Evolutionary conservation across 2,888 invertebrate genomes (phyloP).

Genomic region (Apantesis nais): DNA sequence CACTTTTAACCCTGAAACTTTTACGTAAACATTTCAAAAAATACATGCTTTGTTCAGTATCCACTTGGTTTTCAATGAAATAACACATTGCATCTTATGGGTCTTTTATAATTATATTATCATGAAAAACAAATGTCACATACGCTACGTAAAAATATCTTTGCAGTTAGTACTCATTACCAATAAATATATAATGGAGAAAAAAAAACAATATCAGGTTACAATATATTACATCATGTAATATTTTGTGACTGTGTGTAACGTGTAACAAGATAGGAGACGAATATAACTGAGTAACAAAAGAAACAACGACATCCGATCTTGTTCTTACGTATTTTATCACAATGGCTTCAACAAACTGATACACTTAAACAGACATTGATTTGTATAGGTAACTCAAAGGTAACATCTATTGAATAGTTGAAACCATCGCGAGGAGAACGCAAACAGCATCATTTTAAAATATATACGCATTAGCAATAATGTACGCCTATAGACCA

Average conservation of each 20-base stretch:
- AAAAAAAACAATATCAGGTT: conserved; percentile 3
- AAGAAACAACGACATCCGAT: conserved; percentile 53
- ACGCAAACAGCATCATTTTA: conserved; percentile 51
- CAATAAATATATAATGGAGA: neutral
- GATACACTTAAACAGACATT: conserved; percentile 25
- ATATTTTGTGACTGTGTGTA: conserved; percentile 65
- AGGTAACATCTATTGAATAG: conserved; percentile 39
- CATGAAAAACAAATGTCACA: conserved; percentile 32
- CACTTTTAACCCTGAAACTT: conserved; percentile 24
- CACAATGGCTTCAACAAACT: conserved; percentile 68
- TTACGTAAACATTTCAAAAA: conserved; percentile 18
- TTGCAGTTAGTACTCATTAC: neutral
- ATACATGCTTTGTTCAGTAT: conserved; percentile 12
- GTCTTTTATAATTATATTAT: neutral
- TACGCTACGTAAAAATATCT: conserved; percentile 34
- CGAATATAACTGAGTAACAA: conserved; percentile 41
- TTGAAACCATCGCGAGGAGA: conserved; percentile 64
- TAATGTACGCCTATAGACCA: conserved; percentile 72
- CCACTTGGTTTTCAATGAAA: neutral
- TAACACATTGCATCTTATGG: neutral
- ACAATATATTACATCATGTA: conserved; percentile 21
- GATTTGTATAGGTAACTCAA: conserved; percentile 24
- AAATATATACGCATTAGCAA: conserved; percentile 70
- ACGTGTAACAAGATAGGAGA: conserved; percentile 61
- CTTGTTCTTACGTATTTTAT: conserved; percentile 53